Percentiles rank a stretch among this genome's conserved stretches.
Evolutionary conservation across 2,888 invertebrate genomes (phyloP).

Genomic region (Noctua janthe): DNA sequence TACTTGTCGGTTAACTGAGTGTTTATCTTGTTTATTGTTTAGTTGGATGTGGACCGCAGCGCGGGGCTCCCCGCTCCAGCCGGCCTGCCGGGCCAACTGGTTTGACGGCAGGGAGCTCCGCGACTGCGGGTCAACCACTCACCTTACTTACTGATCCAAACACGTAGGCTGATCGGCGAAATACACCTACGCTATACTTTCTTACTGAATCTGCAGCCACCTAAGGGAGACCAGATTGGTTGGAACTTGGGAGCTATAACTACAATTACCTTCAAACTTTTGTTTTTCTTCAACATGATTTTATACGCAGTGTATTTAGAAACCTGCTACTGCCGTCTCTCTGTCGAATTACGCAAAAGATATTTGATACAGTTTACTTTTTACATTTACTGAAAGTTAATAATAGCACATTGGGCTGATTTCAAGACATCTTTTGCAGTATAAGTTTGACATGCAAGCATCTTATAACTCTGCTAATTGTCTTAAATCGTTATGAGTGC

Average conservation of each 20-base stretch:
- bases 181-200: slow-evolving; percentile 79
- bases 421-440: slow-evolving; percentile 13
- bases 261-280: neutral
- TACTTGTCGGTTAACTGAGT: slow-evolving; percentile 55
- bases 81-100: slow-evolving; percentile 80
- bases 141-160: slow-evolving; percentile 83
- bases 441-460: neutral
- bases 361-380: slow-evolving; percentile 41
- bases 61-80: slow-evolving; percentile 68
- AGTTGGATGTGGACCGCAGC: slow-evolving; percentile 72
- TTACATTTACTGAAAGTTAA: slow-evolving; percentile 27
- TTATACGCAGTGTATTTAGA: slow-evolving; percentile 12
- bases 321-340: neutral
- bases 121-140: slow-evolving; percentile 85
- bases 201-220: slow-evolving; percentile 73
- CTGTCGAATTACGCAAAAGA: slow-evolving; percentile 43
- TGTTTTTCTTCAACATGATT: neutral
- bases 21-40: slow-evolving; percentile 75
- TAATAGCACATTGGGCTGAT: slow-evolving; percentile 5
- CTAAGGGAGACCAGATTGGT: slow-evolving; percentile 61
- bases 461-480: neutral
- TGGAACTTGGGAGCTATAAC: neutral
- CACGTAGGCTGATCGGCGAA: slow-evolving; percentile 85
- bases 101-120: slow-evolving; percentile 80
- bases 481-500: neutral